Base-by-base conservation (phyloP, 2,888 invertebrate species). In the Arrhopalites spinosus region DNA sequence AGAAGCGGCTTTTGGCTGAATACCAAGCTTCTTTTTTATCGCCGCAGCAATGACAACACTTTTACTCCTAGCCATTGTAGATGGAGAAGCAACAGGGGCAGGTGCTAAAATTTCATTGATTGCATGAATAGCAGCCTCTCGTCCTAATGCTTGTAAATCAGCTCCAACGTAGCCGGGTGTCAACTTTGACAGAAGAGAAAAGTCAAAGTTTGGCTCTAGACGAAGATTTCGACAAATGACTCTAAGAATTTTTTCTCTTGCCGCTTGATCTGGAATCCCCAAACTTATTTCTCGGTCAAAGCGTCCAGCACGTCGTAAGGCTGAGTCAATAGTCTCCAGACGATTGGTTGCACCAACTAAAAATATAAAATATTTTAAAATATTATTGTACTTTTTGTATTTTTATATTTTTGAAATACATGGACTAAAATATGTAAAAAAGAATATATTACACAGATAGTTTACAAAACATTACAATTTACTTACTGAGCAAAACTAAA, bases 141-240 rank as follows among this genome's bases (percentile, higher is more conserved):
- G 89, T 0, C 93, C 90, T 73, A 98, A 87, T 0, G 94, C 91
- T 85, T 92, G 89, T 81, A 99, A 87, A 88, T 99, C 97, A 3
- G 95, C 96, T 17, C 97, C 98, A 47, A 98, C 98, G 88, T 92
- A 98, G 0, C 98, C 98, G 0, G 98, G 98, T 8, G 96, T 96
- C 70, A 92, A 88, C 83, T 91, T 90, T 29, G 96, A 95, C 78
- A 98, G 86, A 69, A 88, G 86, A 74, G 89, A 87, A 84, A 91
- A 90, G 85, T 92, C 90, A 81, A 97, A 89, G 83, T 91, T 90
- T 1, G 90, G 86, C 77, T 89, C 87, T 64, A 96, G 86, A 73
- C 89, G 89, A 74, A 96, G 86, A 72, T 90, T 89, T 75, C 89
- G 88, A 83, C 93, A 92, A 77, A 95, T 88, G 2, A 90, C 88